Percentiles rank a stretch among this genome's conserved stretches.
Conservation (phyloP, 2,113 vertebrate genomes). For the Erpornis zantholeuca region DNA sequence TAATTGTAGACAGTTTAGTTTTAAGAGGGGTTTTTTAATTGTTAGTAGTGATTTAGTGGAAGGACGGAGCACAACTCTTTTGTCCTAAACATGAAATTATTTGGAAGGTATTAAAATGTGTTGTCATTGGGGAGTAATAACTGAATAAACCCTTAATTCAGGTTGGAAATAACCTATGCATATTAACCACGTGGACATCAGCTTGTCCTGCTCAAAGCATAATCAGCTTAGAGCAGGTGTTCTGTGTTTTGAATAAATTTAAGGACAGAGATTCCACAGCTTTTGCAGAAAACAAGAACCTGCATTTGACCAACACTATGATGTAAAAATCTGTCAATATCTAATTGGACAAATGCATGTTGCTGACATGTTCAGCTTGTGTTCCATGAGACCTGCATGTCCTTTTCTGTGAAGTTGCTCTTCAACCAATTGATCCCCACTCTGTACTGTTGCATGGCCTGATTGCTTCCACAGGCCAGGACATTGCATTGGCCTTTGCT, state of each 20-base stretch:
- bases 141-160: neutral
- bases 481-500: neutral
- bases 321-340: neutral
- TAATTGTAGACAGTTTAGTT: neutral
- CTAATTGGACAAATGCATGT: neutral
- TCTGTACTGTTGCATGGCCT: fast-evolving
- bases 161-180: neutral
- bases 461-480: neutral
- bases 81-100: neutral
- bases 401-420: neutral
- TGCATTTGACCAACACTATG: neutral
- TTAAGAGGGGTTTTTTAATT: neutral
- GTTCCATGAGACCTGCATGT: neutral
- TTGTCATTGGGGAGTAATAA: neutral
- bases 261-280: neutral
- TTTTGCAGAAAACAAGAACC: neutral
- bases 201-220: fast-evolving
- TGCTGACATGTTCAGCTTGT: neutral
- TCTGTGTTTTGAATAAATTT: neutral
- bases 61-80: fast-evolving
- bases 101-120: neutral
- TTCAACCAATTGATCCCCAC: neutral
- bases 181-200: neutral
- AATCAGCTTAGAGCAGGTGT: neutral
- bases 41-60: neutral